Evolutionary conservation across 2,888 invertebrate species (phyloP).

Genomic region (Isotomurus palustris): DNA sequence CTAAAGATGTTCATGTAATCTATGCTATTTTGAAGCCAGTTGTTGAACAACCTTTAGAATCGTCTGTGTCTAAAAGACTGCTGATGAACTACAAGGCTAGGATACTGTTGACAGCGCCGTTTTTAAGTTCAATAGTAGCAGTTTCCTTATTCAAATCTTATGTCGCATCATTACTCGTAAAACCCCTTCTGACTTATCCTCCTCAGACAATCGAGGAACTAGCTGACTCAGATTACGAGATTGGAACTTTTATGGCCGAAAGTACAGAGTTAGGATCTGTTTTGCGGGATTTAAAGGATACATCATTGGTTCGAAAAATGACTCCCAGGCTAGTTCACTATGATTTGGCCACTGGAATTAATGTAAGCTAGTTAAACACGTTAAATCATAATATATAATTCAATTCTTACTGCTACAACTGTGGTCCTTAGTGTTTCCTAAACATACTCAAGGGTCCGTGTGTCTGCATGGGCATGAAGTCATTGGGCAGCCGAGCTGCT

Average conservation of each 20-base stretch:
- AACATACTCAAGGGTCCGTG: no score
- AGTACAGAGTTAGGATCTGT: neutral
- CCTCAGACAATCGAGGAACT: conserved; percentile 5
- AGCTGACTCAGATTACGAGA: neutral
- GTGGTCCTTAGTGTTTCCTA: no score
- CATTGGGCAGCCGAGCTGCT: no score
- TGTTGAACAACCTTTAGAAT: conserved; percentile 5
- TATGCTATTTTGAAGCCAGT: conserved; percentile 2
- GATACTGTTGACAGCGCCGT: neutral
- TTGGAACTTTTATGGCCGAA: neutral
- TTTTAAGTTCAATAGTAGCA: conserved; percentile 1
- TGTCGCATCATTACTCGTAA: conserved; percentile 8
- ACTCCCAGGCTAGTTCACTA: conserved; percentile 1
- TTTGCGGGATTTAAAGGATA: neutral
- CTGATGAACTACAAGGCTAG: neutral
- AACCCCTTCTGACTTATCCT: conserved; percentile 2
- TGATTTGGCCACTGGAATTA: neutral
- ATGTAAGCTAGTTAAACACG: conserved; percentile 9
- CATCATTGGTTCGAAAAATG: neutral
- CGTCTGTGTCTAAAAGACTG: neutral
- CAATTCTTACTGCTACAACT: no score
- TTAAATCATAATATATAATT: no score
- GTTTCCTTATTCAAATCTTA: conserved; percentile 12
- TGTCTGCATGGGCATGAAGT: conserved; percentile 9
- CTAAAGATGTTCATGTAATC: neutral